Evolutionary conservation across 2,113 vertebrate genomes (phyloP).

Genomic region (Oryzias melastigma): DNA sequence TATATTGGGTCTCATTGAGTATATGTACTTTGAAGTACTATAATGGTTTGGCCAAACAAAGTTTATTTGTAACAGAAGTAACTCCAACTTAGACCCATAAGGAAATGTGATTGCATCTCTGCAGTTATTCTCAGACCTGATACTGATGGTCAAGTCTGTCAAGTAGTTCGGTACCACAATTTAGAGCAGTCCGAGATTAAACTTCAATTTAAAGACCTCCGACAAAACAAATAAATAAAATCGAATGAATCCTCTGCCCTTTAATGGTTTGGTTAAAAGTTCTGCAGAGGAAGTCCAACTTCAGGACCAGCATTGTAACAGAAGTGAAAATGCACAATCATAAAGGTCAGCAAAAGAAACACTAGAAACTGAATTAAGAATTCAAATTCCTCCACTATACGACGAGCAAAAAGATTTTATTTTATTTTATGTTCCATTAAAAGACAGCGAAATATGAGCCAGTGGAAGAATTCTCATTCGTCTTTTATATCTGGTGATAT

Average conservation of each 20-base stretch:
- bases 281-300: too few species aligned
- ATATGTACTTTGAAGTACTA: background rate
- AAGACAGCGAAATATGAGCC: too few species aligned
- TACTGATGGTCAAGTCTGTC: conserved; percentile 13
- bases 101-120: conserved; percentile 34
- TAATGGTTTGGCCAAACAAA: conserved; percentile 3
- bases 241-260: background rate
- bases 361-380: too few species aligned
- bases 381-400: too few species aligned
- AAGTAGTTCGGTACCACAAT: background rate
- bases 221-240: background rate
- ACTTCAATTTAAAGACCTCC: conserved; percentile 15
- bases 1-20: too few species aligned
- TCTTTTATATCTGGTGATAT: conserved; percentile 10
- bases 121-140: conserved; percentile 27
- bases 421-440: too few species aligned
- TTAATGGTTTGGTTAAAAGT: background rate
- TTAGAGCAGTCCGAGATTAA: background rate
- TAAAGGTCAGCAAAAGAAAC: too few species aligned
- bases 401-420: too few species aligned
- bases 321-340: too few species aligned
- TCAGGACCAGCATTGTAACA: too few species aligned
- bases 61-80: background rate
- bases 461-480: background rate
- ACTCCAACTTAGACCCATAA: conserved; percentile 33